Evolutionary conservation across 2,113 vertebrate genomes (phyloP).

Genomic region (Caracal caracal): DNA sequence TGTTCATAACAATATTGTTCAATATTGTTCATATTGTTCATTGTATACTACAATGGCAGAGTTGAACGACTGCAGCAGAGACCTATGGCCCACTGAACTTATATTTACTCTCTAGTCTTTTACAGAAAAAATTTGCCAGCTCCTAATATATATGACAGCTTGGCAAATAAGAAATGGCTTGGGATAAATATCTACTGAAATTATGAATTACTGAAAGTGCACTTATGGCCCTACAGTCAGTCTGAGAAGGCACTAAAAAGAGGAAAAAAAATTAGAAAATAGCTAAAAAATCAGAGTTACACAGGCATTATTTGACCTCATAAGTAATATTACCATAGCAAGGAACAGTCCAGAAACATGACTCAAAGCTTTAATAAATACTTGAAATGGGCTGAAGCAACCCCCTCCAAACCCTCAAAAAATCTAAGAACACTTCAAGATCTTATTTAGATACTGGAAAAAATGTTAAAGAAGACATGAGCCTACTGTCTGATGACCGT

Average conservation of each 20-base stretch:
- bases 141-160: not conserved
- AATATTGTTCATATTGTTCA: not conserved
- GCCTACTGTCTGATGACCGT: not conserved
- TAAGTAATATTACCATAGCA: not conserved
- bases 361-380: not conserved
- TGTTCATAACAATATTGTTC: not conserved
- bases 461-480: not conserved
- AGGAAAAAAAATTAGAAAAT: not conserved
- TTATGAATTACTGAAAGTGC: not conserved
- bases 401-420: rapidly evolving
- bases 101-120: not conserved
- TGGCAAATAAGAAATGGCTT: not conserved
- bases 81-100: not conserved
- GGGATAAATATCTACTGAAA: not conserved
- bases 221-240: not conserved
- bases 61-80: not conserved
- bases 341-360: not conserved
- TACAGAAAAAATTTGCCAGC: not conserved
- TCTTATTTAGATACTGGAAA: not conserved
- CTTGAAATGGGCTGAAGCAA: not conserved
- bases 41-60: not conserved
- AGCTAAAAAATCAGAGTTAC: not conserved
- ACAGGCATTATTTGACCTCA: not conserved
- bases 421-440: not conserved
- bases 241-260: not conserved